Base-by-base conservation (phyloP, 2,113 vertebrate genomes). In the Protobothrops flavoviridis region DNA sequence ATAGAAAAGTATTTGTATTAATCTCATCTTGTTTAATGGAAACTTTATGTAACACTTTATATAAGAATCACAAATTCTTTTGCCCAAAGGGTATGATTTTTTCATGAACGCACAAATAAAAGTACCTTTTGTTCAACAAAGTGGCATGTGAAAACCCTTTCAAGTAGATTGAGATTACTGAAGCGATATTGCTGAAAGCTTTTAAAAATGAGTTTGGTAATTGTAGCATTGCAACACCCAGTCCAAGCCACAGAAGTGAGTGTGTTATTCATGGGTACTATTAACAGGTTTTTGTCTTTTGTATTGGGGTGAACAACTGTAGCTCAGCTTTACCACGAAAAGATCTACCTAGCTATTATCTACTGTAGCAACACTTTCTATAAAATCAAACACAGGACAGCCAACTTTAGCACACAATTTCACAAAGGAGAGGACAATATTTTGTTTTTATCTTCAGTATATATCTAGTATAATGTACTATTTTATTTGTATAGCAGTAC, bases 141-240 rank as follows among this genome's bases (percentile, higher is more conserved):
- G 88, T 96, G 96, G 95, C 93, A 95, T 94, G 57, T 91, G 90
- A 64, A 91, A 91, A 74, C 29, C 90, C 48, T 93, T 93, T 91
- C 59, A 95, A 94, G 94, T 92, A 94, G 90, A 64, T 87, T 87
- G 74, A 85, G 56, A 92, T 96, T 96, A 96, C 96, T 95, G 91
- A 95, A 93, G 95, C 87, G 94, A 94, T 93, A 92, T 95, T 97
- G 96, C 96, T 95, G 97, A 97, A 96, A 97, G 96, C 95, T 95
- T 96, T 95, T 87, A 94, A 92, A 96, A 94, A 95, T 96, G 96
- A 96, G 94, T 96, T 57, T 93, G 93, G 95, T 94, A 96, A 94
- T 92, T 94, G 94, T 95, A 94, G 81, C 96, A 61, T 86, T 94
- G 90, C 92, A 94, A 94, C 93, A 21, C 94, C 93, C 93, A 89